Conservation (phyloP, 2,113 vertebrate species). For the Syrrhaptes paradoxus region DNA sequence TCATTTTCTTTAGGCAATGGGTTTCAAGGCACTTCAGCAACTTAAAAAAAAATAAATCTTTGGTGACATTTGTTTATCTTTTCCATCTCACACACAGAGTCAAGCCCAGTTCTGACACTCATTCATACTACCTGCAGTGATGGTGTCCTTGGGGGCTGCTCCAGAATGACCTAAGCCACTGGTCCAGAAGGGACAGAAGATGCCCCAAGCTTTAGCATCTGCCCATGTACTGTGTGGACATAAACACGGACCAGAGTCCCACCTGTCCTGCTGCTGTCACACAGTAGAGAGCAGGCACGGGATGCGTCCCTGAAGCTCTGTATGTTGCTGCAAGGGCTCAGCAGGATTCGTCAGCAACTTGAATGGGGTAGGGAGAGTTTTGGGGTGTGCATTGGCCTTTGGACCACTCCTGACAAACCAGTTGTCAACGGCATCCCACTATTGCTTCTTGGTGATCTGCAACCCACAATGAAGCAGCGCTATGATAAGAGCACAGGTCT, state of each 20-base stretch:
- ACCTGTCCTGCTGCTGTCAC: not conserved
- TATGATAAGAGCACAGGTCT: not conserved
- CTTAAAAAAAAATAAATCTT: not conserved
- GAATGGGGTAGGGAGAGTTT: not conserved
- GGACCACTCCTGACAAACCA: not conserved
- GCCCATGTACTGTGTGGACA: not conserved
- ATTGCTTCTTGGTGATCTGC: not conserved
- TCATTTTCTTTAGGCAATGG: not conserved
- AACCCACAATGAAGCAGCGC: not conserved
- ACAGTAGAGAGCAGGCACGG: not conserved
- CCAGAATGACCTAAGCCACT: not conserved
- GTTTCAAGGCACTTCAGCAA: not conserved
- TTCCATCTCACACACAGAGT: not conserved
- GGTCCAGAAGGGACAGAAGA: not conserved
- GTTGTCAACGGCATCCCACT: not conserved
- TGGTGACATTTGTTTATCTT: not conserved
- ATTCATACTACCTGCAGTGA: not conserved
- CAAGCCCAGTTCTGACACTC: not conserved
- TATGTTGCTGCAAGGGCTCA: not conserved
- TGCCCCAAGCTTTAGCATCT: not conserved
- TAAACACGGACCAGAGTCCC: not conserved
- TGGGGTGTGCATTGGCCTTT: not conserved
- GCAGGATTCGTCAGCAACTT: not conserved
- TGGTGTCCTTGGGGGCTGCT: not conserved
- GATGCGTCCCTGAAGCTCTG: not conserved